Conservation (phyloP, 2,113 vertebrate genomes). For the Oplegnathus fasciatus region DNA sequence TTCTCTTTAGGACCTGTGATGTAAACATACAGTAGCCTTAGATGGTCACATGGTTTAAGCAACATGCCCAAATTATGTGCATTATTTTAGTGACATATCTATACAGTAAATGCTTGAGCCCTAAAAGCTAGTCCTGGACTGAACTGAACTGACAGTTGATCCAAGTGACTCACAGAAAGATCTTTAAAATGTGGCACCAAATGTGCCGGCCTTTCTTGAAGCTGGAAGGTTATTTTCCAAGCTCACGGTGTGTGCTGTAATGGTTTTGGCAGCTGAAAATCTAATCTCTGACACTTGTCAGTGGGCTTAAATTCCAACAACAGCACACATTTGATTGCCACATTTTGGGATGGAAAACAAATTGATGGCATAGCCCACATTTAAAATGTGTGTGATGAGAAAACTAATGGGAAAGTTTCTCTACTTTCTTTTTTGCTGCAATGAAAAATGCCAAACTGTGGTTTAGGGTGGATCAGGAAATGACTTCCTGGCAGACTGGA, state of each 20-base stretch:
- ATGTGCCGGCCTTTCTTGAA: not conserved
- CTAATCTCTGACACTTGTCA: slow-evolving; percentile 9
- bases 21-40: not conserved
- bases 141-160: not conserved
- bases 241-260: slow-evolving; percentile 13
- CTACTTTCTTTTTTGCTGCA: slow-evolving; percentile 29
- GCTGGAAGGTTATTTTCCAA: slow-evolving; percentile 51
- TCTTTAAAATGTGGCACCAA: slow-evolving; percentile 26
- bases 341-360: slow-evolving; percentile 17
- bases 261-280: slow-evolving; percentile 32
- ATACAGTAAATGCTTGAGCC: slow-evolving; percentile 1
- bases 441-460: slow-evolving; percentile 65
- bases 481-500: slow-evolving; percentile 70
- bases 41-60: not conserved
- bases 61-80: not conserved
- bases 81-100: not conserved
- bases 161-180: slow-evolving; percentile 21
- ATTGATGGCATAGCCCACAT: slow-evolving; percentile 20
- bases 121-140: not conserved
- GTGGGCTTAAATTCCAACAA: slow-evolving; percentile 8
- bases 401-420: slow-evolving; percentile 32
- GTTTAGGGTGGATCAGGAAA: slow-evolving; percentile 80
- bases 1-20: not conserved
- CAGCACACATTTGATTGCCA: not conserved
- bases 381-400: slow-evolving; percentile 26